These are phyloP conservation scores for Hylia prasina DNA, from an alignment of 2,113 vertebrate species.

Conservation along the genomic window DNA sequence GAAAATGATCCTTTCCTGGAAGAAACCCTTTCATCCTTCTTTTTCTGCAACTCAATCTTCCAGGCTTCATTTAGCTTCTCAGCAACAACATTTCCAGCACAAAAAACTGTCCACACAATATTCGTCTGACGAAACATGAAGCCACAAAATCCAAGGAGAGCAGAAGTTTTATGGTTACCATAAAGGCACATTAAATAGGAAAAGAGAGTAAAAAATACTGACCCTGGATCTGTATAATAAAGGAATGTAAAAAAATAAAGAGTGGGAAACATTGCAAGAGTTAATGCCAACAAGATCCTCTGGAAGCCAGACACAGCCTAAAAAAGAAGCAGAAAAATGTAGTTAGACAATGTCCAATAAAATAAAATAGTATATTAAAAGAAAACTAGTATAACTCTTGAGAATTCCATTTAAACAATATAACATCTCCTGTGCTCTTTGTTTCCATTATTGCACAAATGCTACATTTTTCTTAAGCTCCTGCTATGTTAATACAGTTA, in stretches of 20 bases:
- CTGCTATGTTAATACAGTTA: neutral
- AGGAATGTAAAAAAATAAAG: conserved; percentile 98
- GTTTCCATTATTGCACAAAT: neutral
- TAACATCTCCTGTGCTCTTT: neutral
- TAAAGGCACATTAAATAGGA: conserved; percentile 95
- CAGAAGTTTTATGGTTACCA: conserved; percentile 88
- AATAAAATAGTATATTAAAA: neutral
- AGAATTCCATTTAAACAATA: neutral
- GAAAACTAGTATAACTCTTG: neutral
- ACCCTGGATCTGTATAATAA: conserved; percentile 94
- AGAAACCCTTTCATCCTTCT: conserved; percentile 80
- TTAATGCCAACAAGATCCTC: conserved; percentile 82
- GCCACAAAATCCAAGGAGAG: conserved; percentile 85
- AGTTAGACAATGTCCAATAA: neutral
- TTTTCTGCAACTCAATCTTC: conserved; percentile 82
- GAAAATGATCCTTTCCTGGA: conserved; percentile 67
- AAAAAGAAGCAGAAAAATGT: conserved; percentile 15
- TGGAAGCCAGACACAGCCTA: conserved; percentile 80
- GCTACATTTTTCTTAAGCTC: neutral
- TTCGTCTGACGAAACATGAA: conserved; percentile 96
- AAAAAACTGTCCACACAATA: conserved; percentile 92
- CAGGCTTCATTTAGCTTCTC: conserved; percentile 86
- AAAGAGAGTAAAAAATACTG: conserved; percentile 93
- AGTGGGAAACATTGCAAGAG: conserved; percentile 87
- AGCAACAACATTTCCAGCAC: conserved; percentile 82